A percentile compares a stretch with the other conserved stretches of the same genome.
These are phyloP conservation scores for Phycodurus eques DNA, from an alignment of 2,113 vertebrate species.

Conservation along the genomic window DNA sequence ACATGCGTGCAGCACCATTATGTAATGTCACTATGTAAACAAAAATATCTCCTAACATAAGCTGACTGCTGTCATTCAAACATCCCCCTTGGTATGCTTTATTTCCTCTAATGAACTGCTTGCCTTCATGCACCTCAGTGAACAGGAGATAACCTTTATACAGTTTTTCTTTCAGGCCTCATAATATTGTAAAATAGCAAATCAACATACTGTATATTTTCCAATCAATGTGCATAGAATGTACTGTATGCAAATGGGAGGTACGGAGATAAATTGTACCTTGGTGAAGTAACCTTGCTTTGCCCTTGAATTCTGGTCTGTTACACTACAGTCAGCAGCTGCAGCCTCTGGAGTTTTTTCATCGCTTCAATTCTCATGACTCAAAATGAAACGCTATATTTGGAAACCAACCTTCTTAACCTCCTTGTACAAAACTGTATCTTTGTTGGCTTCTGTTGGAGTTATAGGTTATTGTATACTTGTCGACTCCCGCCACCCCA, in stretches of 20 bases:
- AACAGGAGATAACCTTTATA: not conserved
- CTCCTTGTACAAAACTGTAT: slow-evolving; percentile 5
- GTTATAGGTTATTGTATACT: not conserved
- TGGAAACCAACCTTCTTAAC: slow-evolving; percentile 19
- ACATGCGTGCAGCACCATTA: slow-evolving; percentile 6
- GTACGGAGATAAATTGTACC: not conserved
- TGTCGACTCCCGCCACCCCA: too few relatives aligned
- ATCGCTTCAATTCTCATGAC: slow-evolving; percentile 32
- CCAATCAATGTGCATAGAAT: not conserved
- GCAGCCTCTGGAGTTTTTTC: slow-evolving; percentile 42
- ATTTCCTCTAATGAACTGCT: not conserved
- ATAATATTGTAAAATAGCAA: slow-evolving; percentile 7
- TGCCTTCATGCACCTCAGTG: not conserved
- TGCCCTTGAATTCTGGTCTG: slow-evolving; percentile 50
- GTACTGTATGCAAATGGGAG: not conserved
- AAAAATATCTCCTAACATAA: slow-evolving; percentile 16
- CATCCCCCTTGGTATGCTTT: not conserved
- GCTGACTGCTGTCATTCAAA: slow-evolving; percentile 16
- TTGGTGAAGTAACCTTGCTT: slow-evolving; percentile 37
- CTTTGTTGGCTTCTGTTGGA: slow-evolving; percentile 9
- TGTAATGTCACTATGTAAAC: slow-evolving; percentile 13
- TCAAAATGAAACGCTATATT: slow-evolving; percentile 32
- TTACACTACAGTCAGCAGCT: slow-evolving; percentile 46
- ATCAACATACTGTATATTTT: slow-evolving; percentile 12
- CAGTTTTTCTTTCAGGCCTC: slow-evolving; percentile 7